These are phyloP conservation scores for Orchesella cincta DNA, from an alignment of 1,140 invertebrate genomes.

Conservation along the genomic window DNA sequence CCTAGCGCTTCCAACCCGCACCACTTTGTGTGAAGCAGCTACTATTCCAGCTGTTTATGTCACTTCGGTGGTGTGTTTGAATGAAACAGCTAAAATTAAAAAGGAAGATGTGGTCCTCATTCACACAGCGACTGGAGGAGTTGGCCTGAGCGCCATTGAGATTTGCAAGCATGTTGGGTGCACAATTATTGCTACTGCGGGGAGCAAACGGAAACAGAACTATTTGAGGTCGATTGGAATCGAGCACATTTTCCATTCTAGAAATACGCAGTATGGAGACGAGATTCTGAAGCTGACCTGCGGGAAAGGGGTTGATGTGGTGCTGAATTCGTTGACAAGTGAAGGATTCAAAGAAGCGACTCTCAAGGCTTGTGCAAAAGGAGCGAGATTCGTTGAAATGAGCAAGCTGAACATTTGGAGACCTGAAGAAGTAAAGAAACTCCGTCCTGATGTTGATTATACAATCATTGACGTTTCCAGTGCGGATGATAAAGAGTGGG, in stretches of 20 bases:
- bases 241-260: conserved; percentile 21
- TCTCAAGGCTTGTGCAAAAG: conserved; percentile 14
- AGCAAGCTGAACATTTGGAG: conserved; percentile 18
- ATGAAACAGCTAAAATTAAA: background rate
- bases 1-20: background rate
- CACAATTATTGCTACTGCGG: conserved; percentile 19
- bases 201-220: background rate
- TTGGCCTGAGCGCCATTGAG: conserved; percentile 23
- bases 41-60: background rate
- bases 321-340: conserved; percentile 28
- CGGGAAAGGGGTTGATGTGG: conserved; percentile 25
- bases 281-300: conserved; percentile 16
- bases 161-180: conserved; percentile 1
- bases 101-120: background rate
- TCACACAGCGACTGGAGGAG: conserved; percentile 28
- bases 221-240: background rate
- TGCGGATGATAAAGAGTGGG: background rate
- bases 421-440: background rate
- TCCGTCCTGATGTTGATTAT: conserved; percentile 31
- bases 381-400: conserved; percentile 28
- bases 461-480: background rate
- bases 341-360: conserved; percentile 36
- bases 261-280: background rate
- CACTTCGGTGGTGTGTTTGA: background rate
- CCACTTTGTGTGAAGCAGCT: background rate